Conservation (phyloP, 2,888 invertebrate species). For the Tethea ocularis region DNA sequence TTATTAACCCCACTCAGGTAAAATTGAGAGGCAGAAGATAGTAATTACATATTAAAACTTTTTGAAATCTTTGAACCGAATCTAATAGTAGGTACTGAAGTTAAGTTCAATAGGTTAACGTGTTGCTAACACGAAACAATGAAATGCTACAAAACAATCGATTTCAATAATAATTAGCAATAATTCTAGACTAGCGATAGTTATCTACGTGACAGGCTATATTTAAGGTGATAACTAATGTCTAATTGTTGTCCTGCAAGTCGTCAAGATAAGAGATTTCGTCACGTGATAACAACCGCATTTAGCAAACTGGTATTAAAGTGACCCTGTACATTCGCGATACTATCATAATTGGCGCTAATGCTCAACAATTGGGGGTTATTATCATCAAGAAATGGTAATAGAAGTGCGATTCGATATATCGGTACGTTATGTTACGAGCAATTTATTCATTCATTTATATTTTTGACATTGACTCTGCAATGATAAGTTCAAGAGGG, state of each 20-base stretch:
- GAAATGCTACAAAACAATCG: background rate
- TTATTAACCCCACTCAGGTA: too few relatives aligned
- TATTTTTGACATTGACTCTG: conserved; percentile 10
- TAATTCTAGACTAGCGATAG: conserved; percentile 16
- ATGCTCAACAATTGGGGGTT: conserved; percentile 35
- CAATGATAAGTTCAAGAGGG: conserved; percentile 7
- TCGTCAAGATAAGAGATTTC: conserved; percentile 38
- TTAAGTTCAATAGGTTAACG: too few relatives aligned
- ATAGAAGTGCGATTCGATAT: conserved; percentile 18
- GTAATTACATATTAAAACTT: too few relatives aligned
- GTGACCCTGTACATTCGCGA: conserved; percentile 31
- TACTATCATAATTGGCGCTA: conserved; percentile 37
- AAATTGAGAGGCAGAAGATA: too few relatives aligned
- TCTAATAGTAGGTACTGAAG: too few relatives aligned
- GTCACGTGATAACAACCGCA: conserved; percentile 36
- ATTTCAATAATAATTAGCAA: background rate
- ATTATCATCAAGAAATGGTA: conserved; percentile 19
- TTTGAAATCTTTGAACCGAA: too few relatives aligned
- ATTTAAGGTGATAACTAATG: conserved; percentile 33
- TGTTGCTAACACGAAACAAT: background rate
- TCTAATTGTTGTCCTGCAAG: conserved; percentile 40
- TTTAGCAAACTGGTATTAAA: conserved; percentile 15
- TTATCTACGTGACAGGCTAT: conserved; percentile 24
- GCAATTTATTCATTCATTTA: conserved; percentile 8
- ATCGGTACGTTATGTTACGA: conserved; percentile 10